phyloP scores from a whole-genome alignment of 2,888 invertebrate genomes.

The Micropterix aruncella region DNA sequence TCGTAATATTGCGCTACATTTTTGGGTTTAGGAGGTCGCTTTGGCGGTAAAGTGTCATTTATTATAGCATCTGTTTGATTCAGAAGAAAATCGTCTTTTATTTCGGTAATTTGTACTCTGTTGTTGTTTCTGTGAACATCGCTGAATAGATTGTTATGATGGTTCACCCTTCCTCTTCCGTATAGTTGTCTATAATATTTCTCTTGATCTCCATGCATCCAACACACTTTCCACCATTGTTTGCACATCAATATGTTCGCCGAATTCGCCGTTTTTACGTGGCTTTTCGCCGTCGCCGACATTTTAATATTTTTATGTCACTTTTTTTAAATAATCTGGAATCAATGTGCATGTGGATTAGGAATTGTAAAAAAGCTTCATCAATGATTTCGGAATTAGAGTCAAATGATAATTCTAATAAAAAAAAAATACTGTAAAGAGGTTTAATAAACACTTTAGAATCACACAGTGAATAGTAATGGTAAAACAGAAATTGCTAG shows the following conservation, averaged over 20 bases:
- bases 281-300: conserved; percentile 36
- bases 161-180: conserved; percentile 41
- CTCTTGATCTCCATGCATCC: conserved; percentile 76
- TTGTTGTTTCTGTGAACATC: conserved; percentile 25
- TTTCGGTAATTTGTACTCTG: conserved; percentile 36
- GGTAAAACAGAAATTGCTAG: no score
- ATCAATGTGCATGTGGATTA: no score
- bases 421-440: no score
- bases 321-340: no score
- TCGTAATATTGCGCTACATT: conserved; percentile 7
- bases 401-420: no score
- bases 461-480: no score
- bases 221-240: conserved; percentile 84
- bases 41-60: conserved; percentile 1
- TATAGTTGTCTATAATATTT: conserved; percentile 75
- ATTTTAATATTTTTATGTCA: no score
- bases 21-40: conserved; percentile 5
- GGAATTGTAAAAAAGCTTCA: no score
- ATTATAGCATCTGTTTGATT: conserved; percentile 14
- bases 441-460: no score
- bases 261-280: conserved; percentile 38
- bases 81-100: conserved; percentile 32
- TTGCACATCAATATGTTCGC: conserved; percentile 71
- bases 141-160: conserved; percentile 17
- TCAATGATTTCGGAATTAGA: no score